Base-by-base conservation (phyloP, 2,113 vertebrate species). In the Pituophis catenifer region DNA sequence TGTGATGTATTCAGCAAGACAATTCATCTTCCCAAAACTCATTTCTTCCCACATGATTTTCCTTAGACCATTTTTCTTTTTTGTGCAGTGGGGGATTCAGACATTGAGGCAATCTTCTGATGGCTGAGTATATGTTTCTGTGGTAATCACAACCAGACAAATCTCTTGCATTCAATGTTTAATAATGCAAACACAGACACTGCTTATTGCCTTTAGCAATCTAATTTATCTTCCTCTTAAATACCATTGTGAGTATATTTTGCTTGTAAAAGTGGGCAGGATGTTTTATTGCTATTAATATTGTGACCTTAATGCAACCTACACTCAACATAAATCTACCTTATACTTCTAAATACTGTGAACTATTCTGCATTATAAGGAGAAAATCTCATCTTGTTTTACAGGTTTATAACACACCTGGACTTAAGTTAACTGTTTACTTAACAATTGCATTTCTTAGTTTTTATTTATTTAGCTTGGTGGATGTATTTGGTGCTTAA, bases 201-300 rank as follows among this genome's bases (percentile, higher is more conserved):
- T n/a, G 53, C 55, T 93, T 86, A 26, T 55, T 93, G 92, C 92
- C 88, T 93, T 93, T 59, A 93, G 92, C 88, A 90, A 90, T 38
- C 44, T 86, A 90, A 93, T 93, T 93, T 75, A 90, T 93, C 92
- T 93, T 93, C 89, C 29, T 59, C 10, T 90, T 93, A 93, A 93
- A 93, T 93, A 90, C 92, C 55, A 90, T 52, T 62, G 54, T 86
- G 54, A 90, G 70, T 59, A 90, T 38, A 90, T 55, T 90, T 86
- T 90, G 70, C 92, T 53, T 89, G 88, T 86, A 23, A 29, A 93
- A 44, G 54, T 62, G 85, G 88, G 44, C 70, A 93, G 70, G 44
- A 90, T 90, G 44, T 93, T 93, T 93, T 93, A 93, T 93, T 93
- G 50, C 92, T 93, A 90, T 93, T 93, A 93, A 93, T 93, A 93